Conservation (phyloP, 2,888 invertebrate genomes). For the Meteorus colon region DNA sequence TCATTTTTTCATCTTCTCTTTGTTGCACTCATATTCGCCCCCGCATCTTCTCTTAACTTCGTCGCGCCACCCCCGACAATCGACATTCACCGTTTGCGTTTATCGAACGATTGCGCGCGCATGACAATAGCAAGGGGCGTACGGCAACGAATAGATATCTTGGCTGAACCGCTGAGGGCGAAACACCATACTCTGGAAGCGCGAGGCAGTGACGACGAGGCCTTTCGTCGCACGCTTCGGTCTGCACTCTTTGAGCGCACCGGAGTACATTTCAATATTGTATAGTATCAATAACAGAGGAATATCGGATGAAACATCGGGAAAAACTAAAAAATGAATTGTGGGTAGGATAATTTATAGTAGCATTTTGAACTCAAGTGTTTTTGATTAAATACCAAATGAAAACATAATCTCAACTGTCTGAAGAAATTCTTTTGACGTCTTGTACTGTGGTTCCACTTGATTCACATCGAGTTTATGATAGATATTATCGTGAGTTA, state of each 20-base stretch:
- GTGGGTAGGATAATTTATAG: too few species aligned
- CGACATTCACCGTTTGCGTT: conserved; percentile 68
- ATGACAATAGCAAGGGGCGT: conserved; percentile 64
- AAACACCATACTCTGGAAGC: conserved; percentile 55
- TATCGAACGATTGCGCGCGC: conserved; percentile 74
- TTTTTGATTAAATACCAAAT: too few species aligned
- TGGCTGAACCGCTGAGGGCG: conserved; percentile 51
- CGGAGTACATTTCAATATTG: conserved; percentile 19
- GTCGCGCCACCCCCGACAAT: conserved; percentile 58
- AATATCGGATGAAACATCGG: background rate
- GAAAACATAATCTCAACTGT: too few species aligned
- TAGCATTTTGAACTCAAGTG: too few species aligned
- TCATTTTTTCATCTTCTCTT: conserved; percentile 20
- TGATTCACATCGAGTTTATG: too few species aligned
- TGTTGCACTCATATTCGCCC: conserved; percentile 31
- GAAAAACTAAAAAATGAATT: background rate
- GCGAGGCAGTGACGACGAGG: conserved; percentile 57
- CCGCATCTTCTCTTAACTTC: conserved; percentile 41
- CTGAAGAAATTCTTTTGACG: too few species aligned
- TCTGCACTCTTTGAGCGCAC: conserved; percentile 18
- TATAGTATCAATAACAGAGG: background rate
- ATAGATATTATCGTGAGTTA: too few species aligned
- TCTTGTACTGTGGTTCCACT: too few species aligned
- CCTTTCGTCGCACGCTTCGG: conserved; percentile 31
- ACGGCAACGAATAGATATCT: conserved; percentile 53